Base-by-base conservation (phyloP, 2,797 vertebrate genomes). In the Tenualosa thibaudeaui region DNA sequence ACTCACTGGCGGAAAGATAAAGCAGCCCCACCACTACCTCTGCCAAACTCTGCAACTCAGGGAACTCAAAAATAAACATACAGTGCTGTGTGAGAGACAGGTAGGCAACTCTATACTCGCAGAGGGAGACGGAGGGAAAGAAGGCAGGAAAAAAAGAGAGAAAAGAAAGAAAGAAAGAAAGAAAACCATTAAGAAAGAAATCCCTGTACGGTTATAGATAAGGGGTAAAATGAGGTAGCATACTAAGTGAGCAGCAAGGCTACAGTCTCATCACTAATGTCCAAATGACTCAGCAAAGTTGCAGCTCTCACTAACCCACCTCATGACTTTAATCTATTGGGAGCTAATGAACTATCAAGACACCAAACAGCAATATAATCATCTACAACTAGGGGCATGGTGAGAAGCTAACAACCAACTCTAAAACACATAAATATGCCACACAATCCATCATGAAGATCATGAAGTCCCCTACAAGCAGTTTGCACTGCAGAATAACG, bases 51-150 rank as follows among this genome's bases (percentile, higher is more conserved):
- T 53, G 50, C 82, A 86, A 78, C 86, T 81, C 78, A 15, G 19
- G 51, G 62, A 81, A 8, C 83, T 86, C 84, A 84, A 88, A 88
- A 88, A 90, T 85, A 91, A 89, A 89, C 87, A 88, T 43, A 26
- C 51, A 31, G 51, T 81, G 85, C 83, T 60, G 87, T 81, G 81
- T 12, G 81, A 43, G 51, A 51, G 46, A 0, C 26, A 46, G 71
- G 31, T 58, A 24, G 26, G 54, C 5, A 9, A 60, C 58, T 62
- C n/a, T 62, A 62, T 24, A 24, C 58, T 62, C 58, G 24, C 22
- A 62, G 56, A 62, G 58, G 9, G 4, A 60, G 56, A n/a, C 0
- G 19, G 56, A n/a, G 56, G 7, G 22, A 60, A 19, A 56, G 54
- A n/a, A 19, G 5, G 19, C 1, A 8, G n/a, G 19, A 60, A 19